Percentiles rank a stretch among this genome's conserved stretches.
These are phyloP conservation scores for Clusia tigrina DNA, from an alignment of 2,888 invertebrate species.

Conservation along the genomic window DNA sequence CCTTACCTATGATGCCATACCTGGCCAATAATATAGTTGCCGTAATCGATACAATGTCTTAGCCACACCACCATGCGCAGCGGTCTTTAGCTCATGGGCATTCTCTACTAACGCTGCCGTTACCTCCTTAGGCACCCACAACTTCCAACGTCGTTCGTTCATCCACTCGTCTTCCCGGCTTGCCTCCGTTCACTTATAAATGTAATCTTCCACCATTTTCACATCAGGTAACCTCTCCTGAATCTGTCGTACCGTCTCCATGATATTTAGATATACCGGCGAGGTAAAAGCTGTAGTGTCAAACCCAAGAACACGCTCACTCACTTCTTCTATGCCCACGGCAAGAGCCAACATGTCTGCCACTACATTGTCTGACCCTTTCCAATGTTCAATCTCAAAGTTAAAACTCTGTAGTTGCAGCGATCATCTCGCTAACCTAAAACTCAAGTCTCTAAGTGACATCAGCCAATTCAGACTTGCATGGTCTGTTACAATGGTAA, in stretches of 20 bases:
- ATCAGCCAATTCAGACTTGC: constrained; percentile 25
- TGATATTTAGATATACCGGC: background rate
- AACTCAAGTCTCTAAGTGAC: constrained; percentile 17
- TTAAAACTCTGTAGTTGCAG: constrained; percentile 39
- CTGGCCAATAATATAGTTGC: constrained; percentile 35
- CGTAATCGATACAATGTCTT: constrained; percentile 26
- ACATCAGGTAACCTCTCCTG: background rate
- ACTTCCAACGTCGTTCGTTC: background rate
- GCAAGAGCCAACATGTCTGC: too few species aligned
- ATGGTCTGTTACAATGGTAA: constrained; percentile 24
- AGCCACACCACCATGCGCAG: constrained; percentile 19
- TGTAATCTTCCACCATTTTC: background rate
- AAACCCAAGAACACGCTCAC: too few species aligned
- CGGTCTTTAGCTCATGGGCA: constrained; percentile 7
- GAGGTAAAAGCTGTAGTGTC: constrained; percentile 25
- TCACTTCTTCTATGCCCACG: too few species aligned
- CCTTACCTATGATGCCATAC: constrained; percentile 28
- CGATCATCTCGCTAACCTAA: constrained; percentile 40
- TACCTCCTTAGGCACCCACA: constrained; percentile 1
- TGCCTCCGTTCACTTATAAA: constrained; percentile 4
- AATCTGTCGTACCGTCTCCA: background rate
- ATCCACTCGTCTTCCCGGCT: background rate
- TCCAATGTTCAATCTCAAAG: constrained; percentile 38
- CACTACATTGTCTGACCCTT: constrained; percentile 38
- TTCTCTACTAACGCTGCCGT: background rate